These are phyloP conservation scores for Pleuronectes platessa DNA, from an alignment of 2,113 vertebrate species.

Conservation along the genomic window DNA sequence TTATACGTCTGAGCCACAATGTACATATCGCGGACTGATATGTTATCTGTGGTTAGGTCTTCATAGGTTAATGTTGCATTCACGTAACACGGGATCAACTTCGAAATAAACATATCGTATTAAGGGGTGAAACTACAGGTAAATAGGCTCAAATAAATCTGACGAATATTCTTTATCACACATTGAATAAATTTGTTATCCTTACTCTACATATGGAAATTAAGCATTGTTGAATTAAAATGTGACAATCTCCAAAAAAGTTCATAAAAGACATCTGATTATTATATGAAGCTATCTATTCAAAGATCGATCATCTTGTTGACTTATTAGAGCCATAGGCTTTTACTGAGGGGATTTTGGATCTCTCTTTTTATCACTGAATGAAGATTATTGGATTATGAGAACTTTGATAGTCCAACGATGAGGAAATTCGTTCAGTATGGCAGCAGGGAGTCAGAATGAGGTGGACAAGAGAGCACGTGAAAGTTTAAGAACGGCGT, in stretches of 20 bases:
- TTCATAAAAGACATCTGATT: not conserved
- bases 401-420: no score
- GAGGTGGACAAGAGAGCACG: no score
- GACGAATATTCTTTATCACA: not conserved
- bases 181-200: no score
- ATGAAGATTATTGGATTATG: not conserved
- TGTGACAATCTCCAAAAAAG: no score
- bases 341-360: not conserved
- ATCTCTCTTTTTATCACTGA: not conserved
- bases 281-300: not conserved
- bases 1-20: slow-evolving; percentile 22
- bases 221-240: no score
- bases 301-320: not conserved
- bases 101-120: not conserved
- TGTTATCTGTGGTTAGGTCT: not conserved
- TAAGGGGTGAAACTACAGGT: not conserved
- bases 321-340: not conserved
- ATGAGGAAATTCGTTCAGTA: no score
- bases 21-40: slow-evolving; percentile 37
- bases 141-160: not conserved
- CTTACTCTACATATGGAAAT: no score
- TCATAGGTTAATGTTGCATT: slow-evolving; percentile 36
- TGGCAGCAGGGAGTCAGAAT: no score
- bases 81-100: not conserved
- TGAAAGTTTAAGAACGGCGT: no score